phyloP scores from a whole-genome alignment of 1,140 invertebrate species.

The Bradysia coprophila region DNA sequence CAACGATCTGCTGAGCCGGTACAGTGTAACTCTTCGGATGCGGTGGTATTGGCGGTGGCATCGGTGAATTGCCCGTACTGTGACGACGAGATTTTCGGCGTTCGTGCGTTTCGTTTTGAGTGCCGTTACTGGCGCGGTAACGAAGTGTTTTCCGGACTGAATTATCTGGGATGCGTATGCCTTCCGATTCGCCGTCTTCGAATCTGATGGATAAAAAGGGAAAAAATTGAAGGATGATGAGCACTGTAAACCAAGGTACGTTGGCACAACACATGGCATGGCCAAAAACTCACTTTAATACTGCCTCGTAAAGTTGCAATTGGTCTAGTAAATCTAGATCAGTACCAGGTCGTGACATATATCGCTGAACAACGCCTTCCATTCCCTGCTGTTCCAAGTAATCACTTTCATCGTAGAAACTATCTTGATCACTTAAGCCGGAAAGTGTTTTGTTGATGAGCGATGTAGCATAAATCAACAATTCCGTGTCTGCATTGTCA shows the following conservation, averaged over 20 bases:
- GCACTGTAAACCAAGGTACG: background rate
- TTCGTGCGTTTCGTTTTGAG: slow-evolving; percentile 34
- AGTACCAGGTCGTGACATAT: slow-evolving; percentile 84
- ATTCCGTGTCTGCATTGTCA: slow-evolving; percentile 86
- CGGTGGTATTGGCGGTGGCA: slow-evolving; percentile 19
- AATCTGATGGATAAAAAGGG: slow-evolving; percentile 9
- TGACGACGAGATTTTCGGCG: slow-evolving; percentile 56
- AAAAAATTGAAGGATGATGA: slow-evolving; percentile 27
- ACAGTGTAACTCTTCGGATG: slow-evolving; percentile 9
- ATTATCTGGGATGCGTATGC: slow-evolving; percentile 43
- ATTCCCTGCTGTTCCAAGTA: slow-evolving; percentile 91
- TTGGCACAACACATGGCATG: no score
- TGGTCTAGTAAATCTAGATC: slow-evolving; percentile 86
- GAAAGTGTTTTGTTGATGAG: slow-evolving; percentile 93
- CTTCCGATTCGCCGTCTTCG: slow-evolving; percentile 22
- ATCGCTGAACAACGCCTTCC: slow-evolving; percentile 75
- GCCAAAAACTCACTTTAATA: slow-evolving; percentile 49
- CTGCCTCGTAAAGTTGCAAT: slow-evolving; percentile 89
- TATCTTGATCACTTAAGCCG: slow-evolving; percentile 91
- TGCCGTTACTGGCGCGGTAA: slow-evolving; percentile 30
- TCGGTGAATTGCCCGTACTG: slow-evolving; percentile 42
- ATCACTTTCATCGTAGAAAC: slow-evolving; percentile 97
- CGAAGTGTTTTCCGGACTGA: slow-evolving; percentile 58
- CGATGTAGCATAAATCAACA: slow-evolving; percentile 90
- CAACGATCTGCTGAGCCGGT: slow-evolving; percentile 18